Conservation (phyloP, 2,797 vertebrate species). For the Arrhamphus sclerolepis region DNA sequence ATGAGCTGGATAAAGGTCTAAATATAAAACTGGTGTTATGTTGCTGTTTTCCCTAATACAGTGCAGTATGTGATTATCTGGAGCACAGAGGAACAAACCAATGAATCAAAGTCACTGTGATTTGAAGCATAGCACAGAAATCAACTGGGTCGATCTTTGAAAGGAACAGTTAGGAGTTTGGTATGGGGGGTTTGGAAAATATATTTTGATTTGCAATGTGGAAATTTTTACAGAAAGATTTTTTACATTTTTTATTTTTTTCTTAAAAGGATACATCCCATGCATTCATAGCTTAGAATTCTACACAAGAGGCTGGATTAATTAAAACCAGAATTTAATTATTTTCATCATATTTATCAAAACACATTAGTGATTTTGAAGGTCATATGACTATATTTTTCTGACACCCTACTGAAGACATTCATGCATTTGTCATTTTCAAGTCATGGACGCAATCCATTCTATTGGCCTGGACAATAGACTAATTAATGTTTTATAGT, state of each 20-base stretch:
- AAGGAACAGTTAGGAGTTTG: conserved; percentile 12
- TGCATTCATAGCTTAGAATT: background rate
- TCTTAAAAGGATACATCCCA: background rate
- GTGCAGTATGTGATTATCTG: conserved; percentile 41
- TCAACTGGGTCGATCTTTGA: conserved; percentile 10
- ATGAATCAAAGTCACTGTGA: conserved; percentile 30
- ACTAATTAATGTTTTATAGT: conserved; percentile 64
- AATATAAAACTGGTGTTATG: conserved; percentile 43
- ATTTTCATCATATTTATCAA: no score
- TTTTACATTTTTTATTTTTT: no score
- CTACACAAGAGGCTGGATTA: background rate
- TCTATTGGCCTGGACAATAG: conserved; percentile 36
- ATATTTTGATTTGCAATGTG: conserved; percentile 18
- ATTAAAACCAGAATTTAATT: no score
- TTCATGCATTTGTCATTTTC: conserved; percentile 26
- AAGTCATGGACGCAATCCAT: conserved; percentile 19
- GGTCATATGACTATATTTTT: conserved; percentile 1
- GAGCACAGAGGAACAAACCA: conserved; percentile 28
- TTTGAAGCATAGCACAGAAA: conserved; percentile 34
- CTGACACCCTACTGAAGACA: conserved; percentile 1
- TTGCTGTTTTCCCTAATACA: conserved; percentile 32
- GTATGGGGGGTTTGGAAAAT: background rate
- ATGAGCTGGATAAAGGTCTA: conserved; percentile 49
- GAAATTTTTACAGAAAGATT: conserved; percentile 22
- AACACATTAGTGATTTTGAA: no score